phyloP scores from a whole-genome alignment of 2,888 invertebrate species.

The Tethea ocularis region DNA sequence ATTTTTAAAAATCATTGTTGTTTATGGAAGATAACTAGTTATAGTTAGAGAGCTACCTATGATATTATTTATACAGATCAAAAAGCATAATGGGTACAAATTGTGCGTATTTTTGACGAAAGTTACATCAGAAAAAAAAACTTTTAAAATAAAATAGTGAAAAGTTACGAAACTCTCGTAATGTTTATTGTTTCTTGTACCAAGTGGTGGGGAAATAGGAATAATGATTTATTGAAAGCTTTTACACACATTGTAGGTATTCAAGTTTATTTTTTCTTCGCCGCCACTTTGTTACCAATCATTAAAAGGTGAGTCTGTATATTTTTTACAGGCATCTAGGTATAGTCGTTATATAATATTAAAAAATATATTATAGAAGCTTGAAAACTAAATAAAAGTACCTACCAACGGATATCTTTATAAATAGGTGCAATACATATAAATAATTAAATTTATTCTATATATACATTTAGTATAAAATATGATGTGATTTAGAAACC shows the following conservation, averaged over 20 bases:
- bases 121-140: neutral
- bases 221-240: neutral
- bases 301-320: neutral
- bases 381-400: no score
- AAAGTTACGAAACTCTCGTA: neutral
- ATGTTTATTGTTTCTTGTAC: constrained; percentile 7
- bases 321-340: no score
- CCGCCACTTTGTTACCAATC: neutral
- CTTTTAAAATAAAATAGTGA: neutral
- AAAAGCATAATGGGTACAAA: no score
- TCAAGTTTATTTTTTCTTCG: neutral
- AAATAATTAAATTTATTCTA: no score
- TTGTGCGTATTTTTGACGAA: neutral
- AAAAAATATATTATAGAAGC: neutral
- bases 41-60: no score
- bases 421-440: neutral
- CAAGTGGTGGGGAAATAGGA: neutral
- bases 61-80: no score
- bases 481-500: neutral
- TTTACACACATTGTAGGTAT: neutral
- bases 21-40: no score
- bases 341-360: no score
- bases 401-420: no score
- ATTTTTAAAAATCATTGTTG: neutral
- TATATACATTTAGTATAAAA: no score